phyloP scores from a whole-genome alignment of 1,140 invertebrate genomes.

The Diuraphis noxia region DNA sequence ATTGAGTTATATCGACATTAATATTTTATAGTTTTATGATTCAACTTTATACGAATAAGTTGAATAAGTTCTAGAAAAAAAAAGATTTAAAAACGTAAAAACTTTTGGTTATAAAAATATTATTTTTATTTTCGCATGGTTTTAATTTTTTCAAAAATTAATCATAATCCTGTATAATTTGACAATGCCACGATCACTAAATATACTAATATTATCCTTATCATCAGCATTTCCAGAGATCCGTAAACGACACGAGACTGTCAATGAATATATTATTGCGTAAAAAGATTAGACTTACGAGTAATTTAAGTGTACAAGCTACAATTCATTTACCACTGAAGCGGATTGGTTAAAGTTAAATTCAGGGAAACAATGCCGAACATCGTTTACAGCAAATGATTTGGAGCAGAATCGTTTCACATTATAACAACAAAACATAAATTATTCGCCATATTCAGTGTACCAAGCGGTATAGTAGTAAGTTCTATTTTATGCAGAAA shows the following conservation, averaged over 20 bases:
- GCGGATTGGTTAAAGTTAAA: neutral
- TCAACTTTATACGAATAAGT: neutral
- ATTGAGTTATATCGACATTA: neutral
- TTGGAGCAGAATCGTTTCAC: neutral
- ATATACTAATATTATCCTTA: neutral
- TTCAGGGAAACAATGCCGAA: neutral
- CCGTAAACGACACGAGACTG: neutral
- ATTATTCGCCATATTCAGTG: neutral
- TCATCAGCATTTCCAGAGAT: neutral
- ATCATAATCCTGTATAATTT: neutral
- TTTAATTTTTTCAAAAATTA: neutral
- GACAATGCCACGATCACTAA: neutral
- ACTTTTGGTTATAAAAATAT: neutral
- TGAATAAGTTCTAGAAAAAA: neutral
- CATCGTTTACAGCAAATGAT: neutral
- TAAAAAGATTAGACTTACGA: neutral
- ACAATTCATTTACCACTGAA: neutral
- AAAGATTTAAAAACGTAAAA: neutral
- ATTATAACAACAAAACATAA: slow-evolving; percentile 5
- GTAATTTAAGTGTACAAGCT: neutral
- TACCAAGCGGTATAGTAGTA: neutral
- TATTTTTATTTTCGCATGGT: neutral
- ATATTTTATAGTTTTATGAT: neutral
- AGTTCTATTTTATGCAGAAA: neutral
- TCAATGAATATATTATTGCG: neutral